Conservation (phyloP, 1,140 invertebrate genomes). For the Dinothrombium tinctorium region DNA sequence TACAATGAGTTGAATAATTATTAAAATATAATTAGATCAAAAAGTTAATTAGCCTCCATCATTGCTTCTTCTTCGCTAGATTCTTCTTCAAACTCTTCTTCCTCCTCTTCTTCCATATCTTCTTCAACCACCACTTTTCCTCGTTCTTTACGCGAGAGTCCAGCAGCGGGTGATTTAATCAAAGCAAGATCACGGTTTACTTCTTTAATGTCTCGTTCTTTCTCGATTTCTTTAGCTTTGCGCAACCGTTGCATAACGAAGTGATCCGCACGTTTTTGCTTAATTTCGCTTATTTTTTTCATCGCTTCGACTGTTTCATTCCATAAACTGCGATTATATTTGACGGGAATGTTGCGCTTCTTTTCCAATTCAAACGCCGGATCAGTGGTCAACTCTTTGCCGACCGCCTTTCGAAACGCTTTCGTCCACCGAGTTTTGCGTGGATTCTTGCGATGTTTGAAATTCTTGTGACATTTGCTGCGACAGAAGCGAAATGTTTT, state of each 20-base stretch:
- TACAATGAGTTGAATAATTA: no score
- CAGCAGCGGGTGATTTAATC: constrained; percentile 59
- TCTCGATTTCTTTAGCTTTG: constrained; percentile 62
- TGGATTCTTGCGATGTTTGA: constrained; percentile 98
- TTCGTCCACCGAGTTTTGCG: constrained; percentile 96
- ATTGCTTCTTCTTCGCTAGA: neutral
- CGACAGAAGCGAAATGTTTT: constrained; percentile 97
- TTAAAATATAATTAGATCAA: no score
- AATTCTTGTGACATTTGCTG: constrained; percentile 90
- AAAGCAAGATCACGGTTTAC: constrained; percentile 68
- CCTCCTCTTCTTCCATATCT: constrained; percentile 9
- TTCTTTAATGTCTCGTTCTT: constrained; percentile 62
- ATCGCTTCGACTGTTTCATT: constrained; percentile 76
- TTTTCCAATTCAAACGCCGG: constrained; percentile 94
- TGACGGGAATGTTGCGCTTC: constrained; percentile 36
- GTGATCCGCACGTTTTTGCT: constrained; percentile 52
- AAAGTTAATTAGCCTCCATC: no score
- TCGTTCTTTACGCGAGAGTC: constrained; percentile 4
- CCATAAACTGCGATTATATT: constrained; percentile 37
- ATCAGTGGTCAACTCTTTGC: constrained; percentile 88
- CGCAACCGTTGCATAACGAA: constrained; percentile 54
- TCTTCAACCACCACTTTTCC: constrained; percentile 10
- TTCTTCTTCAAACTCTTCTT: constrained; percentile 4
- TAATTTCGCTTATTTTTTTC: constrained; percentile 64
- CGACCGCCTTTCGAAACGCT: constrained; percentile 80